Evolutionary conservation across 2,888 invertebrate species (phyloP).

Genomic region (Diloba caeruleocephala): DNA sequence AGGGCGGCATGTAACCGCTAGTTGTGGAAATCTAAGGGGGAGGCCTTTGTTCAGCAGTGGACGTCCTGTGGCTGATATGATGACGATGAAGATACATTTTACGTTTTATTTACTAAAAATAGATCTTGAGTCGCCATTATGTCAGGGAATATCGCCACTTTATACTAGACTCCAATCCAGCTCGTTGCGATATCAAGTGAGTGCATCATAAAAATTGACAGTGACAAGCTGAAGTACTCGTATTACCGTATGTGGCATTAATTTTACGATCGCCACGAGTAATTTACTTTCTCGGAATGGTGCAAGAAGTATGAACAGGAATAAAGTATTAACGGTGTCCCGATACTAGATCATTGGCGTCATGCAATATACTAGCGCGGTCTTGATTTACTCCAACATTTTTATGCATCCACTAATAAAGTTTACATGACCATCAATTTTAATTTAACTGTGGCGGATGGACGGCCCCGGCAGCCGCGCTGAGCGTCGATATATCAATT

Average conservation of each 20-base stretch:
- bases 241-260: slow-evolving; percentile 83
- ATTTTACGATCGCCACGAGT: slow-evolving; percentile 82
- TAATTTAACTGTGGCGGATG: slow-evolving; percentile 77
- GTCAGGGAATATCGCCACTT: slow-evolving; percentile 37
- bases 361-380: slow-evolving; percentile 62
- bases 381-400: slow-evolving; percentile 80
- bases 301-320: slow-evolving; percentile 80
- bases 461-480: slow-evolving; percentile 70
- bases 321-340: slow-evolving; percentile 81
- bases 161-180: slow-evolving; percentile 32
- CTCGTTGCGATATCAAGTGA: slow-evolving; percentile 71
- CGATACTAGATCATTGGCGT: slow-evolving; percentile 69
- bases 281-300: slow-evolving; percentile 86
- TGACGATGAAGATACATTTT: slow-evolving; percentile 7
- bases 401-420: slow-evolving; percentile 83
- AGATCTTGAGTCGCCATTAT: slow-evolving; percentile 13
- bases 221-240: slow-evolving; percentile 79
- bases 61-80: no score
- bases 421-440: slow-evolving; percentile 86
- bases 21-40: no score
- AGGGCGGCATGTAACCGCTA: no score
- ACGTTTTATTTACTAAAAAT: slow-evolving; percentile 13
- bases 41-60: no score
- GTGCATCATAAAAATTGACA: slow-evolving; percentile 84
- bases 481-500: slow-evolving; percentile 76